Percentiles rank a stretch among this genome's conserved stretches.
Conservation (phyloP, 1,140 invertebrate genomes). For the Nylanderia fulva region DNA sequence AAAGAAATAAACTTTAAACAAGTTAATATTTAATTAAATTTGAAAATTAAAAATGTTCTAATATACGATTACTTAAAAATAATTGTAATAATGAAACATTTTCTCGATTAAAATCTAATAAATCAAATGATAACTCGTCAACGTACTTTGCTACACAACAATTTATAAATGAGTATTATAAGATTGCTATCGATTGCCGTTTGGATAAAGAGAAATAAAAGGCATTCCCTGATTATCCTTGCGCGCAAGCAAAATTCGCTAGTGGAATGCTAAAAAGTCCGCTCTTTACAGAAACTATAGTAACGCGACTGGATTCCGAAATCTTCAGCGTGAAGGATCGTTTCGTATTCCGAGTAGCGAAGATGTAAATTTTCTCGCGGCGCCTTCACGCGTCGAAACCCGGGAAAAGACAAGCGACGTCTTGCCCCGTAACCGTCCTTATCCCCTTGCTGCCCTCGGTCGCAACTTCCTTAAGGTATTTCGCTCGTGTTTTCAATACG, state of each 20-base stretch:
- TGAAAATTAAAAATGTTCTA: not conserved
- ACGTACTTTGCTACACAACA: not conserved
- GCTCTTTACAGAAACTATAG: slow-evolving; percentile 42
- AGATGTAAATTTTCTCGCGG: slow-evolving; percentile 69
- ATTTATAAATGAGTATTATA: slow-evolving; percentile 15
- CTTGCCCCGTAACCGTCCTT: slow-evolving; percentile 42
- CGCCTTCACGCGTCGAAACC: slow-evolving; percentile 29
- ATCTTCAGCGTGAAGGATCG: slow-evolving; percentile 58
- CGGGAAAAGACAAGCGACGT: slow-evolving; percentile 42
- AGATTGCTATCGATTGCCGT: not conserved
- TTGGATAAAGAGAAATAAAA: slow-evolving; percentile 23
- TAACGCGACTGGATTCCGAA: slow-evolving; percentile 56
- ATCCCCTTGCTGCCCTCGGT: slow-evolving; percentile 10
- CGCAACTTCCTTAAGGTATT: slow-evolving; percentile 63
- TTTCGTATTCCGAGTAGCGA: slow-evolving; percentile 68
- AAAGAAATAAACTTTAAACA: not conserved
- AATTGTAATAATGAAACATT: no score
- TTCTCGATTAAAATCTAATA: not conserved
- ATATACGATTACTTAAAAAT: no score
- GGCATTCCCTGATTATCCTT: slow-evolving; percentile 42
- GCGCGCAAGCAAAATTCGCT: slow-evolving; percentile 47
- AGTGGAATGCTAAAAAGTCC: slow-evolving; percentile 49
- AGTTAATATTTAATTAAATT: not conserved
- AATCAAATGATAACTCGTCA: not conserved
- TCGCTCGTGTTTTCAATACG: slow-evolving; percentile 73